These are phyloP conservation scores for Drosophila parthenogenetica DNA, from an alignment of 2,888 invertebrate genomes.

Conservation along the genomic window DNA sequence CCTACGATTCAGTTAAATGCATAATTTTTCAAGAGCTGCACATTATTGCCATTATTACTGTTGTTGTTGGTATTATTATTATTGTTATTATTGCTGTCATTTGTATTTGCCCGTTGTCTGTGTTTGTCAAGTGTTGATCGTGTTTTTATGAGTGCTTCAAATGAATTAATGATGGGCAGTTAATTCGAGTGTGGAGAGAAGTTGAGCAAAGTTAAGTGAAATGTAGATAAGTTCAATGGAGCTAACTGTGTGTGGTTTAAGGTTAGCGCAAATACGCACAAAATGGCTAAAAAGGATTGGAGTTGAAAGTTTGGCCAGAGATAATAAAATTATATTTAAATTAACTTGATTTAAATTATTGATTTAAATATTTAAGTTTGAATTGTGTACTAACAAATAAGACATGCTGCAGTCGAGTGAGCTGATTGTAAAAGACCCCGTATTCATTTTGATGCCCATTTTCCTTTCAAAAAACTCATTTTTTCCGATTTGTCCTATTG, in stretches of 20 bases:
- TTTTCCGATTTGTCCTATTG: no score
- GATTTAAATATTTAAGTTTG: no score
- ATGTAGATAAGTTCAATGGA: neutral
- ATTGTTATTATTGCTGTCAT: constrained; percentile 37
- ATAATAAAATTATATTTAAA: neutral
- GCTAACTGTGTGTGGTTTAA: neutral
- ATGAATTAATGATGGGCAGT: constrained; percentile 28
- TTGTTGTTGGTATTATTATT: constrained; percentile 43
- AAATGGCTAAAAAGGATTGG: neutral
- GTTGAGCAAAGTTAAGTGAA: neutral
- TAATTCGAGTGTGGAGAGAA: constrained; percentile 1
- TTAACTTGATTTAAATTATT: no score
- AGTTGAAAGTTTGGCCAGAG: neutral
- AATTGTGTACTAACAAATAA: no score
- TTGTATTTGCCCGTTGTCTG: constrained; percentile 59
- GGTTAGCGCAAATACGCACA: neutral
- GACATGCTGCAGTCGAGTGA: no score
- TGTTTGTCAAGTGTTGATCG: constrained; percentile 64
- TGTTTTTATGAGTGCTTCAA: constrained; percentile 39
- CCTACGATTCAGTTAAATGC: constrained; percentile 55
- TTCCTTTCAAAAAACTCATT: no score
- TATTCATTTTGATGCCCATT: no score
- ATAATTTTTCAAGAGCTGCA: constrained; percentile 61
- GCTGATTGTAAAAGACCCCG: no score
- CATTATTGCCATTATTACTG: constrained; percentile 54